Conservation (phyloP, 92 coral and sea anemone genomes). For the Scolanthus callimorphus region DNA sequence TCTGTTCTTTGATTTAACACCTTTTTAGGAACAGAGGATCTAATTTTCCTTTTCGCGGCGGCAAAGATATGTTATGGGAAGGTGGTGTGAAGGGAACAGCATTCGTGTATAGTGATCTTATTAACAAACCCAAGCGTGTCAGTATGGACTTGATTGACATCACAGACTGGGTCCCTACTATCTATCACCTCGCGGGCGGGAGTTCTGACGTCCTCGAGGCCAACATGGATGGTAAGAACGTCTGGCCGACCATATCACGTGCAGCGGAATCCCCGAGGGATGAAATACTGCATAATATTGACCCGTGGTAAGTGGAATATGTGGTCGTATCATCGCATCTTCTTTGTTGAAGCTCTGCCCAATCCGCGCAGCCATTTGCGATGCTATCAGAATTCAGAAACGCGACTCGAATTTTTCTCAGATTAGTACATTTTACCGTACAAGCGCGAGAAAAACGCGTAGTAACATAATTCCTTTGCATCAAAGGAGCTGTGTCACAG, state of each 20-base stretch:
- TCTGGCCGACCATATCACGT: conserved; percentile 87
- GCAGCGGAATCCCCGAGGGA: conserved; percentile 80
- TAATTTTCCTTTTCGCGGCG: conserved; percentile 91
- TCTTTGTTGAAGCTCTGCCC: too few relatives aligned
- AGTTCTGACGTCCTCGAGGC: conserved; percentile 48
- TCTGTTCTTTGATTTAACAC: too few relatives aligned
- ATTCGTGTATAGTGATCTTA: conserved; percentile 78
- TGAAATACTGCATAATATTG: conserved; percentile 91
- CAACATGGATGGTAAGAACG: conserved; percentile 81
- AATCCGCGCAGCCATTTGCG: too few relatives aligned
- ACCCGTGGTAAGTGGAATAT: conserved; percentile 55
- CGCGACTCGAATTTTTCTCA: too few relatives aligned
- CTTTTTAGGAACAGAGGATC: conserved; percentile 90
- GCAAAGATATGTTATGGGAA: conserved; percentile 97
- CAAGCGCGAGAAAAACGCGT: too few relatives aligned
- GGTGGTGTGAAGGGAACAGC: conserved; percentile 93
- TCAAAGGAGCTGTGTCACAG: too few relatives aligned
- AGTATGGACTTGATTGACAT: conserved; percentile 85
- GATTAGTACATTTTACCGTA: too few relatives aligned
- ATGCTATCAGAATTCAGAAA: too few relatives aligned
- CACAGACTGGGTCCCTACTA: conserved; percentile 94
- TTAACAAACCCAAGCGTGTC: conserved; percentile 78
- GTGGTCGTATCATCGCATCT: conserved; percentile 1
- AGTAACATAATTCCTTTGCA: too few relatives aligned
- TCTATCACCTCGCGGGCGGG: conserved; percentile 89